Base-by-base conservation (phyloP, 2,888 invertebrate genomes). In the Gnatocerus cornutus region DNA sequence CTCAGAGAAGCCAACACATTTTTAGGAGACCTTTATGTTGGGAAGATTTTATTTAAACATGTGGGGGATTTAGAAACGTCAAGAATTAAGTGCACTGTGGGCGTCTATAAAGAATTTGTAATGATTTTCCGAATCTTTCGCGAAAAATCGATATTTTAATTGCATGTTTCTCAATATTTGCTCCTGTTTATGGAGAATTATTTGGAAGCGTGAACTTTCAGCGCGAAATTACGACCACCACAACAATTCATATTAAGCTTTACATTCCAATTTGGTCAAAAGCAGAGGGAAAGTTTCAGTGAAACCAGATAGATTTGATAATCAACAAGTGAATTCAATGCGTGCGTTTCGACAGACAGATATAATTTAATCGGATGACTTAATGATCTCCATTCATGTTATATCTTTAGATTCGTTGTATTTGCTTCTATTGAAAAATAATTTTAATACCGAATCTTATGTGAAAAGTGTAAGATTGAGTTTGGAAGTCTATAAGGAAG, bases 281-380 rank as follows among this genome's bases (percentile, higher is more conserved):
- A 16, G 14, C 46, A 7, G 46, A 13, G 16, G 14, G 46, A n/a
- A 21, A 46, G 12, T 46, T 16, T 46, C 46, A 16, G 4, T 13
- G 5, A 4, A 46, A 14, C 21, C 16, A 16, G 21, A 16, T 14
- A 16, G 13, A 41, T 13, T 33, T 33, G 33, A 41, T 21, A 14
- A 46, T 46, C 46, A 46, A 46, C 46, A 21, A 46, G 46, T 46
- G 13, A 46, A 46, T 16, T 16, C 12, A 6, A 4, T 41, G 41
- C 41, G 46, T 46, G 13, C 46, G 21, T 1, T 46, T 14, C 3
- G 27, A 50, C 27, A 29, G 12, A 43, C 7, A 46, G 21, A 46
- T 13, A 4, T 46, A 46, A 21, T 46, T 46, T 16, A 16, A 9
- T 46, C 46, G 13, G 16, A 46, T 41, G n/a, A 41, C 6, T 13